Base-by-base conservation (phyloP, 2,797 vertebrate species). In the Neosalanx taihuensis region DNA sequence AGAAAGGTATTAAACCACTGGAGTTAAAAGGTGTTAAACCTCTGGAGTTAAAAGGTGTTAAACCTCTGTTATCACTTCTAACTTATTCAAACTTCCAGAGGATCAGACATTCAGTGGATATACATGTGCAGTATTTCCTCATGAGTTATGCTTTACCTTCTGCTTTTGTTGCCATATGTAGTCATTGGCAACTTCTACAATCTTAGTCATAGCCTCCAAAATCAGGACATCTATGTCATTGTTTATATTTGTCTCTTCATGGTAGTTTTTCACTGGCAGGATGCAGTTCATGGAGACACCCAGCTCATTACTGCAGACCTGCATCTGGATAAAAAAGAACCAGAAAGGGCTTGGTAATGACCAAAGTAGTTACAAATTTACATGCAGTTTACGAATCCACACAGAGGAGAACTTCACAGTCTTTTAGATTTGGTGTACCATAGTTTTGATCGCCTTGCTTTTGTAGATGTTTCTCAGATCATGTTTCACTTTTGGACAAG, bases 251-350 rank as follows among this genome's bases (percentile, higher is more conserved):
- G 12, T 37, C 33, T 72, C 71, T 15, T 72, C 53, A 57, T 66
- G 20, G 53, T 66, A 66, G 71, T 67, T 66, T 31, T 58, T 72
- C 53, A 72, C 31, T 6, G 51, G 71, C 12, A 49, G 35, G 56
- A 46, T 70, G 57, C 35, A 61, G 35, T 26, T 62, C 31, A 61
- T 30, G 1, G 63, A 53, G 26, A 65, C 15, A 4, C 63, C 71
- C n/a, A 72, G 62, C 62, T 23, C 26, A 33, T 41, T 15, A 18
- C 70, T 72, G 70, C 62, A 72, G 3, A 2, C 31, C 46, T 64
- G n/a, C n/a, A 72, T 72, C 71, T 67, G 68, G 31, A 60, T 41
- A 26, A 13, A 29, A 30, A 13, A 3, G 12, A 15, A 26, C 20
- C 1, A 3, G 4, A 61, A 61, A 29, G 23, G 9, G 5, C 23